Evolutionary conservation across 1,140 invertebrate genomes (phyloP), one percentile per base, ranked within the genome.

Genomic region (Drosophila busckii): DNA sequence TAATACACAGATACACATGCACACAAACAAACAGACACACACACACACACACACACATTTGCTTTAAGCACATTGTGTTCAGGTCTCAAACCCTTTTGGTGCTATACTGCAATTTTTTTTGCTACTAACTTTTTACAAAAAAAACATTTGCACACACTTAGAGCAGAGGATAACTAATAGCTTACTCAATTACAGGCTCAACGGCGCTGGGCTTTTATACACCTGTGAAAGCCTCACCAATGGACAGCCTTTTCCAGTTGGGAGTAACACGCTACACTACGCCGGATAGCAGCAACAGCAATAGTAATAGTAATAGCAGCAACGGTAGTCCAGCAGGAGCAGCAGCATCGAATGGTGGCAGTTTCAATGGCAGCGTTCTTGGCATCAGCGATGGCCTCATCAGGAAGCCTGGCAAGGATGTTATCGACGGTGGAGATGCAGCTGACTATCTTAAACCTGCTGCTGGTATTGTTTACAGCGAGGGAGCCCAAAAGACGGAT

Each of bases 381-480:
- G 76, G 75, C 22, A 15, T 67, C 13, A 38, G 70, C 55, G 69
- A 70, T 16, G 70, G 76, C 8, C 58, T 76, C 28, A 63, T 73
- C 52, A 80, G 65, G 42, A 63, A 70, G n/a, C n/a, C n/a, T 16
- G 31, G 32, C 3, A 32, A 35, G 16, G 22, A 6, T 1, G 10
- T 28, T 6, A 22, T n/a, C 3, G 68, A 4, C 20, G 8, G 16
- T 3, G 38, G 20, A 15, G 26, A 60, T 13, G 52, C 32, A 13
- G 35, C 34, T 44, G 66, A 86, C 9, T 91, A 90, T 69, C 67
- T 91, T 53, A 91, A 90, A 75, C 89, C 91, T 2, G 89, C 90
- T 22, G 89, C 90, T 40, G 87, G 89, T 1, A 89, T 90, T 20
- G 90, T 91, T 1, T 93, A 92, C 89, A 90, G 91, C 42, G 91